These are phyloP conservation scores for Anabas testudineus DNA, from an alignment of 2,797 vertebrate species.

Conservation along the genomic window DNA sequence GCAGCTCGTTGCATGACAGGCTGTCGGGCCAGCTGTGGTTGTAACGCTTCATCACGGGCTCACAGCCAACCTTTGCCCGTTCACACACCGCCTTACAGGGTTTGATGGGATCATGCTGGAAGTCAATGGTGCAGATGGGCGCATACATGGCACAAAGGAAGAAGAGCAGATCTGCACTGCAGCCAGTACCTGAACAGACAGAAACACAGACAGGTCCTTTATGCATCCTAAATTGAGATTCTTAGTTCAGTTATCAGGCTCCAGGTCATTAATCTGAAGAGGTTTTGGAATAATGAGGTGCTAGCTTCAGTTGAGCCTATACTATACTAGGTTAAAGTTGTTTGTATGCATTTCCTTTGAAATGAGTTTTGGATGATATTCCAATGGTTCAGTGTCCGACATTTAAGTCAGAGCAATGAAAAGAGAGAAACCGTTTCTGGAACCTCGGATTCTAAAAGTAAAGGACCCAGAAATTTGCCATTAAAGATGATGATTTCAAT, in stretches of 20 bases:
- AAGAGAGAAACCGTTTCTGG: not conserved
- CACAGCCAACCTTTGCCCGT: slow-evolving; percentile 92
- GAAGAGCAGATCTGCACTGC: slow-evolving; percentile 95
- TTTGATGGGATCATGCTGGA: slow-evolving; percentile 98
- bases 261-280: no score
- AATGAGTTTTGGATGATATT: no score
- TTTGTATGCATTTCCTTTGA: no score
- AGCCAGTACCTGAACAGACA: slow-evolving; percentile 84
- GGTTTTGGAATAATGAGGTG: no score
- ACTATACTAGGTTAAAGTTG: no score
- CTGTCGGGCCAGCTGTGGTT: slow-evolving; percentile 97
- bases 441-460: not conserved
- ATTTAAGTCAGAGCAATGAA: no score
- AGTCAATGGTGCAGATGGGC: slow-evolving; percentile 98
- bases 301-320: no score
- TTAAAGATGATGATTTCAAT: not conserved
- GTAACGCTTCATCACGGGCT: slow-evolving; percentile 94
- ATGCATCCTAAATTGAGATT: no score
- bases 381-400: no score
- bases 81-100: slow-evolving; percentile 97
- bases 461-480: not conserved
- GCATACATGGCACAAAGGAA: slow-evolving; percentile 99
- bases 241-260: no score
- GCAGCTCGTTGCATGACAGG: slow-evolving; percentile 94
- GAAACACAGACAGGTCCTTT: slow-evolving; percentile 7